A percentile compares a stretch with the other conserved stretches of the same genome.
Conservation (phyloP, 1,140 invertebrate species). For the Ganaspis sp. region DNA sequence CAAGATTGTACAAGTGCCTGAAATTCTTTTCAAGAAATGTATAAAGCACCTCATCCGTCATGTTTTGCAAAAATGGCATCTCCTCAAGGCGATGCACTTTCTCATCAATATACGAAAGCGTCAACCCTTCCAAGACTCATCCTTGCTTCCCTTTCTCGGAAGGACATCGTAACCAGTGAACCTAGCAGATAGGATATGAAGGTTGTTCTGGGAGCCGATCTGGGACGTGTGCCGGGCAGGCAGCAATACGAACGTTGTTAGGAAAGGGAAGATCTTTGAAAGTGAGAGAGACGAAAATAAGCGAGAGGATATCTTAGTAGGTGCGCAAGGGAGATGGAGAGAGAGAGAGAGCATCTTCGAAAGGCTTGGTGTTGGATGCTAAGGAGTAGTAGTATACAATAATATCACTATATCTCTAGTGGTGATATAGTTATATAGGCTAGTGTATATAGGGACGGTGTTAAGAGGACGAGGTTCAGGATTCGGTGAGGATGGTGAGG, state of each 20-base stretch:
- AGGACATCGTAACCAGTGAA: constrained; percentile 28
- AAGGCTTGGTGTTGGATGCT: constrained; percentile 42
- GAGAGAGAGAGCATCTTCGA: constrained; percentile 26
- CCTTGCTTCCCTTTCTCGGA: neutral
- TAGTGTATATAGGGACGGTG: constrained; percentile 45
- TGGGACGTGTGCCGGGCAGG: constrained; percentile 53
- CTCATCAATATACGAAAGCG: neutral
- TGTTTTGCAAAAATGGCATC: neutral
- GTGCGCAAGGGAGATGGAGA: constrained; percentile 49
- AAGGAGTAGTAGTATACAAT: constrained; percentile 37
- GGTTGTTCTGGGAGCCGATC: constrained; percentile 43
- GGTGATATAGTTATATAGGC: constrained; percentile 1
- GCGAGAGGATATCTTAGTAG: constrained; percentile 43
- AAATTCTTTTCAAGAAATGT: neutral
- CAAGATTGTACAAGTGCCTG: too few species aligned
- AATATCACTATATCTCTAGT: constrained; percentile 24
- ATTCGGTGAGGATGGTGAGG: constrained; percentile 40
- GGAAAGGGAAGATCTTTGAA: constrained; percentile 38
- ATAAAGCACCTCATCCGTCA: neutral
- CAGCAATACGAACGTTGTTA: constrained; percentile 51
- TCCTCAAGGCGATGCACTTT: neutral
- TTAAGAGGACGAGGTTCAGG: constrained; percentile 33
- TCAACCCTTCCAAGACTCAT: neutral
- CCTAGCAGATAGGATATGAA: constrained; percentile 14
- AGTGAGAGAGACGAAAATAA: constrained; percentile 34